Evolutionary conservation across 2,113 vertebrate species (phyloP).

Genomic region (Calypte anna): DNA sequence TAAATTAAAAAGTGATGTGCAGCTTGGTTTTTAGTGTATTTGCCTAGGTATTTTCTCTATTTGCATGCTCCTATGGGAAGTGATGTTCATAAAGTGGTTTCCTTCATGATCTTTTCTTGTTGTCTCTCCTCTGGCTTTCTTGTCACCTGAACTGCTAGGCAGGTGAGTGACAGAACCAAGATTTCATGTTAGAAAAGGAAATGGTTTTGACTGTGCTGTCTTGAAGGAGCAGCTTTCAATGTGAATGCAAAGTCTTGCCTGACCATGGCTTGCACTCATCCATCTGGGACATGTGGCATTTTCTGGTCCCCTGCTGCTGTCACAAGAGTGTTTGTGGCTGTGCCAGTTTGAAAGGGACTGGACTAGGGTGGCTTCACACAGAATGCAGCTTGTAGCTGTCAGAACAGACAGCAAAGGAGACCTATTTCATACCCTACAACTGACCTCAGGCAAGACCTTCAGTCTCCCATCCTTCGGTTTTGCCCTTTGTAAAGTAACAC

Average conservation of each 20-base stretch:
- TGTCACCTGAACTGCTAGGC: not conserved
- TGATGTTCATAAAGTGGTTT: not conserved
- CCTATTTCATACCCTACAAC: not conserved
- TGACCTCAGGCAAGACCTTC: not conserved
- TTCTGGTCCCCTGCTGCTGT: not conserved
- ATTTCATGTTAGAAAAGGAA: fast-evolving
- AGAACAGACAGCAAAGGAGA: not conserved
- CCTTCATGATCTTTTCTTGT: not conserved
- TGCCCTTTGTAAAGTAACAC: not conserved
- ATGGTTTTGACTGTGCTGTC: not conserved
- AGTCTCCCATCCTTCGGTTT: not conserved
- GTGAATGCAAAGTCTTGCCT: not conserved
- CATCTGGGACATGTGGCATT: not conserved
- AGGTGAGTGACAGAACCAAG: not conserved
- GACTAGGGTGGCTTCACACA: not conserved
- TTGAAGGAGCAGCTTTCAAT: not conserved
- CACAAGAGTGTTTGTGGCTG: fast-evolving
- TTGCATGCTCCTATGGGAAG: not conserved
- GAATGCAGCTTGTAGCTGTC: not conserved
- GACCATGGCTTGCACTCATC: not conserved
- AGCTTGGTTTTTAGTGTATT: not conserved
- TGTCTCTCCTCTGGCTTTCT: not conserved
- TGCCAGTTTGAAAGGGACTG: not conserved
- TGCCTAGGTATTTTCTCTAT: not conserved
- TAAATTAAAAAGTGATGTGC: not conserved